Conservation (phyloP, 2,113 vertebrate species). For the Hystrix brachyura region DNA sequence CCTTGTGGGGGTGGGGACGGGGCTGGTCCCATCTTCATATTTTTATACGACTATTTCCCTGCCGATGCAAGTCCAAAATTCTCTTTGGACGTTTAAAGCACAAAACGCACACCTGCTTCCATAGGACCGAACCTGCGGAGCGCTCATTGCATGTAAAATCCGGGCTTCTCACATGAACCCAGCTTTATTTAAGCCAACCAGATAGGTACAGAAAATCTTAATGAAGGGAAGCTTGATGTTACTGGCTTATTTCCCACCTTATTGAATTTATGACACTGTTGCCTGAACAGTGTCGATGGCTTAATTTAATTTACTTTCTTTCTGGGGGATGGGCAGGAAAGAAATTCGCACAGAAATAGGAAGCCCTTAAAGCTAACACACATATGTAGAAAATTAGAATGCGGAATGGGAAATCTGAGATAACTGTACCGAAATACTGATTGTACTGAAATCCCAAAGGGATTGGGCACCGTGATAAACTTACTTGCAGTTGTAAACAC, state of each 20-base stretch:
- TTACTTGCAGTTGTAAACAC: constrained; percentile 37
- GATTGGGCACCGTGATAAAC: not conserved
- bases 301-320: constrained; percentile 76
- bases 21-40: not conserved
- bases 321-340: constrained; percentile 35
- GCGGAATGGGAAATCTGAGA: not conserved
- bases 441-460: not conserved
- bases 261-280: constrained; percentile 67
- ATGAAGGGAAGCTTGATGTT: constrained; percentile 53
- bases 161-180: not conserved
- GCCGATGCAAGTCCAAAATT: constrained; percentile 4
- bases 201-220: constrained; percentile 59
- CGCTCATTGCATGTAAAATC: not conserved
- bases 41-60: not conserved
- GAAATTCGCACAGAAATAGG: constrained; percentile 33
- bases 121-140: not conserved
- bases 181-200: constrained; percentile 52
- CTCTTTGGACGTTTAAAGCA: not conserved
- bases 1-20: not conserved
- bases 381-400: not conserved
- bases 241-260: constrained; percentile 62
- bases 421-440: not conserved
- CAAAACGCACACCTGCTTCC: not conserved
- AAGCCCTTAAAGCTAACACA: constrained; percentile 2
- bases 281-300: constrained; percentile 43